phyloP scores from a whole-genome alignment of 2,113 vertebrate species.

The Procavia capensis region DNA sequence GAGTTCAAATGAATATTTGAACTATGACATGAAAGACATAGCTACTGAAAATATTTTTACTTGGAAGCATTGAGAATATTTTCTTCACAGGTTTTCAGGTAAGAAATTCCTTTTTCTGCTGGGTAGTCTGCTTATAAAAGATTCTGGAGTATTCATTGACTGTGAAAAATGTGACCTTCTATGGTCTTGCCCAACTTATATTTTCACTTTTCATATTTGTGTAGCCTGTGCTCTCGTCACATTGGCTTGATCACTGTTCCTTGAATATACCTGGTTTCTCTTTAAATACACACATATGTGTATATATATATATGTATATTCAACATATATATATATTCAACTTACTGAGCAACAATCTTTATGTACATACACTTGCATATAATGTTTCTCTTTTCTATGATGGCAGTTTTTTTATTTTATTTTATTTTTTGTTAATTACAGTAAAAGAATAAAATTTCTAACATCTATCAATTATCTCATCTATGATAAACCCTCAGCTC shows the following conservation, averaged over 20 bases:
- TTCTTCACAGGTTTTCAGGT: neutral
- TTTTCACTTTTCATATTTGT: neutral
- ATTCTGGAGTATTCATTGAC: neutral
- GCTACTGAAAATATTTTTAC: neutral
- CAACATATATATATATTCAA: too few species aligned
- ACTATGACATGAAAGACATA: neutral
- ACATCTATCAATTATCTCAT: too few species aligned
- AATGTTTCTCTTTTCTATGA: neutral
- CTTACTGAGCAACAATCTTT: too few species aligned
- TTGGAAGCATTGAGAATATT: conserved; percentile 4
- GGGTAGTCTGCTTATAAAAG: neutral
- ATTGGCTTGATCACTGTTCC: neutral
- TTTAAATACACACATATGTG: neutral
- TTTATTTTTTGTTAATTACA: too few species aligned
- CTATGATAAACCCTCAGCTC: too few species aligned
- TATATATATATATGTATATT: neutral
- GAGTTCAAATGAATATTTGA: neutral
- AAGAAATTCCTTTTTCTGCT: conserved; percentile 13
- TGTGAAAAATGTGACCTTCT: neutral
- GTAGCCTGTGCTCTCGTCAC: neutral
- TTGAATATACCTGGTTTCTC: neutral
- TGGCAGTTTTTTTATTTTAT: neutral
- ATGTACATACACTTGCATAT: neutral
- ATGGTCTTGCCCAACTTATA: conserved; percentile 2
- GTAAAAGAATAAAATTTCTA: too few species aligned